Conservation (phyloP, 1,140 invertebrate species). For the Gerris buenoi region DNA sequence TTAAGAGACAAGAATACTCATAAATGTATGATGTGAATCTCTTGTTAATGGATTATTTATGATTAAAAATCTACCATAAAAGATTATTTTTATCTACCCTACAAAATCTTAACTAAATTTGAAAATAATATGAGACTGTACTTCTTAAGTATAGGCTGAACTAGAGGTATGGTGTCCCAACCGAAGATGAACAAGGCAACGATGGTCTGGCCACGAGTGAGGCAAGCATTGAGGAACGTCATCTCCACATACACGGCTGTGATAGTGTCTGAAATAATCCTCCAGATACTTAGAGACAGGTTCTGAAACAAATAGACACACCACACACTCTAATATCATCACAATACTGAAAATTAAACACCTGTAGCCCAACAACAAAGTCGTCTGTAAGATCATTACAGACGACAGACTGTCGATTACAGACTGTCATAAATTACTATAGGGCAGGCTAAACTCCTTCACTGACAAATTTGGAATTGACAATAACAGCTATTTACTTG, state of each 20-base stretch:
- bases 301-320: conserved; percentile 49
- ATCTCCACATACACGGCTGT: conserved; percentile 82
- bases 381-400: no score
- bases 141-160: conserved; percentile 36
- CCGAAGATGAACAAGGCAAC: conserved; percentile 75
- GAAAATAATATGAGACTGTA: conserved; percentile 1
- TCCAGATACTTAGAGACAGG: conserved; percentile 71
- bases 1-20: no score
- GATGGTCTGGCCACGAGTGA: conserved; percentile 77
- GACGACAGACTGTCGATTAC: no score
- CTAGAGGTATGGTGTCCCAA: conserved; percentile 55
- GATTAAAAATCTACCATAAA: background rate
- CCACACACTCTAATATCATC: no score
- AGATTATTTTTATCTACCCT: background rate
- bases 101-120: background rate
- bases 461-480: no score
- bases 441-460: no score
- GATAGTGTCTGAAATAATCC: conserved; percentile 62
- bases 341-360: no score
- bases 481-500: no score
- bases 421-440: no score
- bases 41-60: background rate
- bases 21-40: background rate
- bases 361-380: no score
- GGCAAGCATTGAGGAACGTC: conserved; percentile 72